Percentiles rank a stretch among this genome's conserved stretches.
These are phyloP conservation scores for Polydrusus tereticollis DNA, from an alignment of 2,888 invertebrate species.

Conservation along the genomic window DNA sequence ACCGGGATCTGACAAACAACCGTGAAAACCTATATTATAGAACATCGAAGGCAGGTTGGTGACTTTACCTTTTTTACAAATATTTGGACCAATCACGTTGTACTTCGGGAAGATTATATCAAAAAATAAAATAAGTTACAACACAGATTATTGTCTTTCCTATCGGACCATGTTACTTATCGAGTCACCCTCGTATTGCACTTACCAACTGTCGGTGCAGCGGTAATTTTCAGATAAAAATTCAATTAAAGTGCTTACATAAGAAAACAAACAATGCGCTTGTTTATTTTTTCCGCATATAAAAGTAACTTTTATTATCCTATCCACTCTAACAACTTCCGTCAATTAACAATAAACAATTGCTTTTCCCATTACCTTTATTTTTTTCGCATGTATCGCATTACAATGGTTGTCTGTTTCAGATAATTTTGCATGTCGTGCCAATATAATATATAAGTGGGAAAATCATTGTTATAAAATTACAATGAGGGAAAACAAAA, in stretches of 20 bases:
- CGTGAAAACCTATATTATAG: too few species aligned
- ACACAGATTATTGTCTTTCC: too few species aligned
- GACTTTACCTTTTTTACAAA: too few species aligned
- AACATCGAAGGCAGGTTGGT: too few species aligned
- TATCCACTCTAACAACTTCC: constrained; percentile 34
- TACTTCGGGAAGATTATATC: too few species aligned
- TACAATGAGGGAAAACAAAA: not conserved
- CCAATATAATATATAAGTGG: not conserved
- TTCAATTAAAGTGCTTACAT: constrained; percentile 32
- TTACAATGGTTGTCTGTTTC: constrained; percentile 23
- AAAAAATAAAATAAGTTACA: too few species aligned
- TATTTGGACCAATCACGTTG: too few species aligned
- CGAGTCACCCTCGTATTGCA: too few species aligned
- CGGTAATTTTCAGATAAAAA: constrained; percentile 26
- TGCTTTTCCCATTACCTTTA: constrained; percentile 36
- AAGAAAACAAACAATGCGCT: constrained; percentile 30
- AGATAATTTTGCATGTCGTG: not conserved
- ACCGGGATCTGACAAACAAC: too few species aligned
- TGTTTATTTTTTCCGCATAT: constrained; percentile 33
- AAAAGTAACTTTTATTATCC: constrained; percentile 34
- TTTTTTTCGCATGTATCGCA: constrained; percentile 15
- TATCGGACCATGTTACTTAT: too few species aligned
- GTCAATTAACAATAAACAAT: constrained; percentile 43
- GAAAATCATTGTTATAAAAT: not conserved
- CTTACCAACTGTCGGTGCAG: constrained; percentile 6